Conservation (phyloP, 2,888 invertebrate genomes). For the Trimorus sp. region DNA sequence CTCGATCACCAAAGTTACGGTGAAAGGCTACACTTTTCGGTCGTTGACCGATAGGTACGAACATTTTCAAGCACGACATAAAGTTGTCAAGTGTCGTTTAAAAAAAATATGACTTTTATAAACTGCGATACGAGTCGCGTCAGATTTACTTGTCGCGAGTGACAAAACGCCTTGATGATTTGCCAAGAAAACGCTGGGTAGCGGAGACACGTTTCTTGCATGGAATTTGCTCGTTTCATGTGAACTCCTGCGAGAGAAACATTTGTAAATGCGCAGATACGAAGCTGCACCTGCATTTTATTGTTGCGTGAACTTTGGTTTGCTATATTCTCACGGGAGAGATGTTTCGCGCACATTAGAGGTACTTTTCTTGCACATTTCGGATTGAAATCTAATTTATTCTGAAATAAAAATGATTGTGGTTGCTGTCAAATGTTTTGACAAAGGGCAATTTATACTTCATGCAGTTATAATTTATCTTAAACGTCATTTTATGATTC, state of each 20-base stretch:
- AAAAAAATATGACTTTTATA: constrained; percentile 28
- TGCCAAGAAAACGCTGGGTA: constrained; percentile 41
- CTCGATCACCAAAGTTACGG: no score
- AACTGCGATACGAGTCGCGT: constrained; percentile 37
- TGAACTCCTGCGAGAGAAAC: constrained; percentile 25
- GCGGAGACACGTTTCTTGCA: constrained; percentile 43
- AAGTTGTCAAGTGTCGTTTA: not conserved
- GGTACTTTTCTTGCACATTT: no score
- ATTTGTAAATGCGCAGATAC: constrained; percentile 28
- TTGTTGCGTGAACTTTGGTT: constrained; percentile 26
- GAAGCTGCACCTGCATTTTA: constrained; percentile 17
- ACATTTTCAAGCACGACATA: not conserved
- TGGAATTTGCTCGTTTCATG: constrained; percentile 34
- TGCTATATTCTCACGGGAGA: not conserved
- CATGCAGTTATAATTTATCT: no score
- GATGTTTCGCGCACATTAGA: not conserved
- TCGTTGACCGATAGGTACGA: not conserved
- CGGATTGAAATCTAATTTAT: no score
- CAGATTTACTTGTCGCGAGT: constrained; percentile 38
- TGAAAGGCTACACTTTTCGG: not conserved
- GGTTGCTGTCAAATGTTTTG: no score
- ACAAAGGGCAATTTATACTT: no score
- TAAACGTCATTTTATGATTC: no score
- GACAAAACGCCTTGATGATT: constrained; percentile 45
- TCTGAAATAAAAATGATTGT: no score